Evolutionary conservation across 2,888 invertebrate species (phyloP).

Genomic region (Lochmaea crataegi): DNA sequence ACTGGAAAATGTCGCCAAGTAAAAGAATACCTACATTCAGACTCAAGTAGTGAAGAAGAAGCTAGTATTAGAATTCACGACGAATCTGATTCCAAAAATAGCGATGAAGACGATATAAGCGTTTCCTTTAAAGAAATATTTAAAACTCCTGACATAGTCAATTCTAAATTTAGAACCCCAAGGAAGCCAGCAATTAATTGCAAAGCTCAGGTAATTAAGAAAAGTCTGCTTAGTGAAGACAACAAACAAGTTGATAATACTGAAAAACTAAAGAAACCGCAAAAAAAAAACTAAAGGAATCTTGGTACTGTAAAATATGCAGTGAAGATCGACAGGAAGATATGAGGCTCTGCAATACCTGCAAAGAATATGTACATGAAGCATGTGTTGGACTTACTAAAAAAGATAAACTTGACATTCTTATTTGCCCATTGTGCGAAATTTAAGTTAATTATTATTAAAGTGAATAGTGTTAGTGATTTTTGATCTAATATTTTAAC

Average conservation of each 20-base stretch:
- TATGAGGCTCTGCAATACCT: conserved; percentile 15
- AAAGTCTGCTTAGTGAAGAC: conserved; percentile 1
- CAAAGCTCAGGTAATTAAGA: conserved; percentile 1
- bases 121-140: conserved; percentile 15
- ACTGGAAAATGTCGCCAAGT: background rate
- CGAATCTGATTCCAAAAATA: too few species aligned
- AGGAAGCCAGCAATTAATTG: background rate
- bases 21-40: background rate
- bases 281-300: background rate
- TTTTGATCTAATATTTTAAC: too few species aligned
- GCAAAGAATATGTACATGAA: conserved; percentile 8
- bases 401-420: conserved; percentile 6
- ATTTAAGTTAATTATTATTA: too few species aligned
- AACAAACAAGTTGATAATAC: background rate
- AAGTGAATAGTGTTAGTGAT: too few species aligned
- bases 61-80: background rate
- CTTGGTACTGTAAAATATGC: conserved; percentile 6
- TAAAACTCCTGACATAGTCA: conserved; percentile 8
- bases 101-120: too few species aligned
- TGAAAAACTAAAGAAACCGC: background rate
- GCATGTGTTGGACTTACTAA: conserved; percentile 16
- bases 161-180: background rate
- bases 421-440: too few species aligned
- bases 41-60: background rate
- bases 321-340: background rate